These are phyloP conservation scores for Trichosurus vulpecula DNA, from an alignment of 2,797 vertebrate genomes.

Conservation along the genomic window DNA sequence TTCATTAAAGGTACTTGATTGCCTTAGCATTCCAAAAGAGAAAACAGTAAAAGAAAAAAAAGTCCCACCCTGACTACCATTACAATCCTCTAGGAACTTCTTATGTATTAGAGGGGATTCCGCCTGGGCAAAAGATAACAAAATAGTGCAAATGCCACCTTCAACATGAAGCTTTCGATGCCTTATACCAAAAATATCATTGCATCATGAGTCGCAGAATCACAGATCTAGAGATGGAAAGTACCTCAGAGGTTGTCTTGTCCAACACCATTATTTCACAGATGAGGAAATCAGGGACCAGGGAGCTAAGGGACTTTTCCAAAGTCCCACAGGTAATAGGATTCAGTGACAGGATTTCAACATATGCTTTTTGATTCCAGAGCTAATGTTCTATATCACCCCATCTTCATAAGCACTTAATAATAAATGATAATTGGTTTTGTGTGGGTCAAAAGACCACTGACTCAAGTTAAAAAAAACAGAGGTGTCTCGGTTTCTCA, in stretches of 20 bases:
- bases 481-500: no score
- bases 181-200: background rate
- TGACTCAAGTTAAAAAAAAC: no score
- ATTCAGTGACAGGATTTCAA: background rate
- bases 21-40: no score
- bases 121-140: background rate
- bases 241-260: background rate
- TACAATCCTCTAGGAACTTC: no score
- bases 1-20: no score
- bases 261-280: background rate
- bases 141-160: no score
- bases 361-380: background rate
- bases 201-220: background rate
- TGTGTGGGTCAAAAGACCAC: no score
- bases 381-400: background rate
- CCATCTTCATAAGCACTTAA: background rate
- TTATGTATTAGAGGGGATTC: no score
- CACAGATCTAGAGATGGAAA: background rate
- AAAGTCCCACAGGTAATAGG: background rate
- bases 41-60: no score
- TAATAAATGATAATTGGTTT: background rate
- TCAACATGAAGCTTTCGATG: background rate
- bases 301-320: no score
- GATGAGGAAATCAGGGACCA: background rate
- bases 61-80: no score